Conservation (phyloP, 2,888 invertebrate genomes). For the Barypeithes pellucidus region DNA sequence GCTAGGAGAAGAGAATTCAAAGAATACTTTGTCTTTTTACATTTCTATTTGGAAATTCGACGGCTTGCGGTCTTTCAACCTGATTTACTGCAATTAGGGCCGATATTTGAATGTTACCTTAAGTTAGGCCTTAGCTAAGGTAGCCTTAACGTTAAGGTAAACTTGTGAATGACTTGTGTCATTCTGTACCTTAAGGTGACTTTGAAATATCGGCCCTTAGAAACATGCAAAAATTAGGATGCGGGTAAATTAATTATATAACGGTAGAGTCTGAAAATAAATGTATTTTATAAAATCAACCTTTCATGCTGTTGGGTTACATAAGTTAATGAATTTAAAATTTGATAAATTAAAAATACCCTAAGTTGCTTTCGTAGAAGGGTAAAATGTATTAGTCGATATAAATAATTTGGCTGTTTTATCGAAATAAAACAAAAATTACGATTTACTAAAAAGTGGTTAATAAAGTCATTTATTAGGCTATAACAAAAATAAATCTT, state of each 20-base stretch:
- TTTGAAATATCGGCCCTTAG: no score
- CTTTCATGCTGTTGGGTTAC: conserved; percentile 9
- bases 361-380: not conserved
- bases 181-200: no score
- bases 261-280: conserved; percentile 12
- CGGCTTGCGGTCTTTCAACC: no score
- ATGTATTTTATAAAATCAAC: conserved; percentile 24
- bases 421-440: conserved; percentile 11
- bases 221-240: not conserved
- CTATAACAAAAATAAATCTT: conserved; percentile 30
- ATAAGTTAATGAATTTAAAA: not conserved
- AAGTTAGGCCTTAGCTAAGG: no score
- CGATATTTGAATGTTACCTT: no score
- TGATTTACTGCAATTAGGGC: no score
- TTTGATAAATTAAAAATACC: not conserved
- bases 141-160: no score
- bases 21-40: no score
- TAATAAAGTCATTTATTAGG: conserved; percentile 27
- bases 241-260: not conserved
- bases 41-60: no score
- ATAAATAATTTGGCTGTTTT: not conserved
- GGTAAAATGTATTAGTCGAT: conserved; percentile 9
- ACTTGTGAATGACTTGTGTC: no score
- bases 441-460: conserved; percentile 6
- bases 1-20: no score